Base-by-base conservation (phyloP, 2,797 vertebrate genomes). In the Gambelia wislizenii region DNA sequence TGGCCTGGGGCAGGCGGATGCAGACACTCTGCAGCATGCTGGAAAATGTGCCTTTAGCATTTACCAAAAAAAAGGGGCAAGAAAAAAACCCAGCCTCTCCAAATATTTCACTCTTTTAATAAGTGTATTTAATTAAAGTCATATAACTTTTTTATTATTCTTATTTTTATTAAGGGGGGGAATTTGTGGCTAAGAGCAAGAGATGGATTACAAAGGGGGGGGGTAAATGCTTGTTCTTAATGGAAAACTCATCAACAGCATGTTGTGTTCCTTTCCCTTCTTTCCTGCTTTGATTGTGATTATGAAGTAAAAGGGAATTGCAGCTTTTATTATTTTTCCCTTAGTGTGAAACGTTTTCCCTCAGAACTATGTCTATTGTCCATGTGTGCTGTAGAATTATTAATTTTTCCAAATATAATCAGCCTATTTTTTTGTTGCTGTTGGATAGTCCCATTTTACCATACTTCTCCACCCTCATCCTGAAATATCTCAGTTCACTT, bases 121-220 rank as follows among this genome's bases (percentile, higher is more conserved):
- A 97, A 97, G 96, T 84, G 96, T 96, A 95, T 97, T 97, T 98
- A 97, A 98, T 98, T 98, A 97, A 97, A 97, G 96, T 96, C 97
- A 94, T 97, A 97, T 97, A 96, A 96, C 96, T 97, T 96, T 95
- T 92, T 96, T 83, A 89, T 93, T 95, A 86, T 91, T 95, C 91
- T 92, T 92, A 93, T 96, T 94, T 90, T 95, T 95, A 96, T 96
- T 96, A 91, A 96, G 95, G 93, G 88, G 90, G 91, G 70, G 91
- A 30, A 44, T 89, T 84, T 0, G 88, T 89, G 44, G 93, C 94
- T 94, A 94, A 74, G 2, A 93, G 92, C 84, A 86, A 87, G 92
- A 88, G 77, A n/a, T 84, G 85, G 86, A 93, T 91, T 86, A 93
- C 95, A 97, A 93, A 91, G 95, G 25, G 47, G 47, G 54, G 87